Percentiles rank a stretch among this genome's conserved stretches.
Conservation (phyloP, 2,888 invertebrate species). For the Meliscaeva auricollis region DNA sequence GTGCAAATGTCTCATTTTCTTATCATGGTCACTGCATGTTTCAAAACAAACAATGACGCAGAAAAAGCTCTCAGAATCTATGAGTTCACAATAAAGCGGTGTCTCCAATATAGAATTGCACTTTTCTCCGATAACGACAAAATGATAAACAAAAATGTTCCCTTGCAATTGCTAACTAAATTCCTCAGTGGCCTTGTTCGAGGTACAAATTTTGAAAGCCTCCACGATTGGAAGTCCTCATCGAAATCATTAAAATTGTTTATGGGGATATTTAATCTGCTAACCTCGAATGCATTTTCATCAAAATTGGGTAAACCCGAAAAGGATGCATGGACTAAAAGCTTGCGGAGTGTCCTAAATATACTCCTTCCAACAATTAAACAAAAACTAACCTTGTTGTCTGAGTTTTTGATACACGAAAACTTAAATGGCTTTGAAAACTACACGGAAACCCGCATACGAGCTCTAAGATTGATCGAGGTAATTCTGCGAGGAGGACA, state of each 20-base stretch:
- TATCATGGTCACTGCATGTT: slow-evolving; percentile 79
- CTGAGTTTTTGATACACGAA: slow-evolving; percentile 85
- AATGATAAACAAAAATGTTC: slow-evolving; percentile 82
- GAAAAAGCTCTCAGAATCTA: slow-evolving; percentile 78
- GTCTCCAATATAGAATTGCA: slow-evolving; percentile 77
- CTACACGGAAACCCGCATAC: slow-evolving; percentile 85
- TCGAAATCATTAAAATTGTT: slow-evolving; percentile 69
- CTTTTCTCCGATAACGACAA: slow-evolving; percentile 15
- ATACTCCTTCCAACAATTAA: slow-evolving; percentile 84
- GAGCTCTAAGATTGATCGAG: slow-evolving; percentile 83
- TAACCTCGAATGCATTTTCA: slow-evolving; percentile 76
- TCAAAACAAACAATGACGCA: slow-evolving; percentile 76
- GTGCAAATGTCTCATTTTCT: slow-evolving; percentile 79
- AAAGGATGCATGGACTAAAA: slow-evolving; percentile 78
- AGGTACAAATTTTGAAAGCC: slow-evolving; percentile 82
- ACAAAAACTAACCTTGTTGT: slow-evolving; percentile 86
- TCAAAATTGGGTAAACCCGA: slow-evolving; percentile 51
- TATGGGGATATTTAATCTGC: slow-evolving; percentile 78
- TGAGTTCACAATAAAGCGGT: slow-evolving; percentile 75
- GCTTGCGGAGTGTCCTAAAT: slow-evolving; percentile 84
- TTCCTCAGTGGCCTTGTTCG: slow-evolving; percentile 85
- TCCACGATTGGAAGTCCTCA: slow-evolving; percentile 80
- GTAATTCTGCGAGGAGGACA: slow-evolving; percentile 76
- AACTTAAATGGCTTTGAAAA: slow-evolving; percentile 78
- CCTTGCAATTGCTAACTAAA: slow-evolving; percentile 86